A percentile compares a stretch with the other conserved stretches of the same genome.
Conservation (phyloP, 2,113 vertebrate genomes). For the Carlito syrichta region DNA sequence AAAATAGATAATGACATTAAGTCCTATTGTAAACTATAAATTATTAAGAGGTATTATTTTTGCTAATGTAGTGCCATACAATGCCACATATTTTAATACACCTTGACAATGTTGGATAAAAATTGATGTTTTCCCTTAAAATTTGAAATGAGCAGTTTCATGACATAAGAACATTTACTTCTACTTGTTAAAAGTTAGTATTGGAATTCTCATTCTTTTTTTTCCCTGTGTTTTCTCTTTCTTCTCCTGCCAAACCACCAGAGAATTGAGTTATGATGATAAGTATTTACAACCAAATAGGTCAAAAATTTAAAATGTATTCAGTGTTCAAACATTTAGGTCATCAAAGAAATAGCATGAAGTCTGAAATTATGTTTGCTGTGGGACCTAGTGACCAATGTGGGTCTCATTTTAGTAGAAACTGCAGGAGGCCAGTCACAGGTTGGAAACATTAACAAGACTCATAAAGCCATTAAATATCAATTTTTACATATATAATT, state of each 20-base stretch:
- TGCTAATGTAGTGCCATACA: not conserved
- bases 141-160: not conserved
- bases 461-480: not conserved
- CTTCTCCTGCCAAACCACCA: not conserved
- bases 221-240: not conserved
- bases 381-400: not conserved
- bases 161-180: not conserved
- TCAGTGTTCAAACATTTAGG: conserved; percentile 6
- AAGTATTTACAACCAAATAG: conserved; percentile 1
- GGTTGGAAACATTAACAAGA: not conserved
- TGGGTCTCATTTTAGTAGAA: not conserved
- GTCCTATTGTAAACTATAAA: not conserved
- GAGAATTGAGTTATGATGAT: not conserved
- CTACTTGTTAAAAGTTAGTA: not conserved
- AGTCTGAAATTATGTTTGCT: not conserved
- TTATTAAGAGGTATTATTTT: not conserved
- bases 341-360: not conserved
- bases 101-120: not conserved
- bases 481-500: not conserved
- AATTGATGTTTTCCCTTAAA: not conserved
- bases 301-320: conserved; percentile 23
- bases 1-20: not conserved
- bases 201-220: not conserved
- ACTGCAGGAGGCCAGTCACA: not conserved
- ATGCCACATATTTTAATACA: not conserved